phyloP scores from a whole-genome alignment of 2,888 invertebrate species.

The Pristionchus entomophagus region DNA sequence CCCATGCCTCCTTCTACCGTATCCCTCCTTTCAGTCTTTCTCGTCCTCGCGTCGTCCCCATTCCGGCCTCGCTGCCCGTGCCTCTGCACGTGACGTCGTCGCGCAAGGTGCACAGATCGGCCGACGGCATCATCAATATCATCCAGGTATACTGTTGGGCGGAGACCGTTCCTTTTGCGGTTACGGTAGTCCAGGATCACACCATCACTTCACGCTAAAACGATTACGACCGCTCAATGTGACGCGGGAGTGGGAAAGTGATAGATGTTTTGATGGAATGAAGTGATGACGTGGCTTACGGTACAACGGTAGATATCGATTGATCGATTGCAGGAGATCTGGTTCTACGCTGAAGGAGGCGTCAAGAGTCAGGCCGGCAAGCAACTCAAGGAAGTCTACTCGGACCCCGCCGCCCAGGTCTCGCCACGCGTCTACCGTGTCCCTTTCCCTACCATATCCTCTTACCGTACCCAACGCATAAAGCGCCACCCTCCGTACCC shows the following conservation, averaged over 20 bases:
- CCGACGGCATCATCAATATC: conserved; percentile 36
- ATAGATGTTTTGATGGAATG: background rate
- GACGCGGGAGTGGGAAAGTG: background rate
- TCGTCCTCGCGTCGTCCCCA: background rate
- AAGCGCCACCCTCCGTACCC: background rate
- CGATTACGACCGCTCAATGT: background rate
- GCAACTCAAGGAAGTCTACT: conserved; percentile 15
- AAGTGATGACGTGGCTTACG: too few relatives aligned
- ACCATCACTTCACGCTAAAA: too few relatives aligned
- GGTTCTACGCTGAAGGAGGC: conserved; percentile 27
- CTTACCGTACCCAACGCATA: background rate
- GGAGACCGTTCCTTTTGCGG: background rate
- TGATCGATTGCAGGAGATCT: background rate
- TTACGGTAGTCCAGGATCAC: too few relatives aligned
- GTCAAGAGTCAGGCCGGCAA: conserved; percentile 24
- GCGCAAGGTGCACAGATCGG: background rate
- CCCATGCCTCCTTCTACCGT: background rate
- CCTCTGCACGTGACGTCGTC: conserved; percentile 14
- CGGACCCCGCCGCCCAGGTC: background rate
- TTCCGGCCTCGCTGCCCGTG: background rate
- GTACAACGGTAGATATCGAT: background rate
- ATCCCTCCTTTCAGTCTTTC: background rate
- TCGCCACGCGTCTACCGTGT: conserved; percentile 11
- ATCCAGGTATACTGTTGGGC: conserved; percentile 7
- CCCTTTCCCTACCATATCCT: background rate